Evolutionary conservation across 2,888 invertebrate genomes (phyloP).

Genomic region (Loripinus fragilis): DNA sequence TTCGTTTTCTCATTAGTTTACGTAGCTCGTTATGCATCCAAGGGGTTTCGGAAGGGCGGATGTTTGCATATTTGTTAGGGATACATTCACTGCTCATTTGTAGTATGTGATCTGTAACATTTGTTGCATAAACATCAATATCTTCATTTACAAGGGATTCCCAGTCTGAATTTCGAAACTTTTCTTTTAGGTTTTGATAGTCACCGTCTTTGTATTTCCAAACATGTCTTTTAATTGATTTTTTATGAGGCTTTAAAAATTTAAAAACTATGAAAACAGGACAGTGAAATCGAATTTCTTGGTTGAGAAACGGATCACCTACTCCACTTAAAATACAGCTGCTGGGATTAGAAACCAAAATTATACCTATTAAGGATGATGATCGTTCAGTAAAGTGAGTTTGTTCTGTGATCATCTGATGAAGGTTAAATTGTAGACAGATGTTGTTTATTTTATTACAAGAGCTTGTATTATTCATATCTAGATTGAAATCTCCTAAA

Average conservation of each 20-base stretch:
- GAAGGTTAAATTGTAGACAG: no score
- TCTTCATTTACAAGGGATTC: background rate
- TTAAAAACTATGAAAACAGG: no score
- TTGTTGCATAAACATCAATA: slow-evolving; percentile 11
- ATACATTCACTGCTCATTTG: slow-evolving; percentile 1
- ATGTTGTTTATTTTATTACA: no score
- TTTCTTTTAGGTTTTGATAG: background rate
- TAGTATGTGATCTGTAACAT: slow-evolving; percentile 8
- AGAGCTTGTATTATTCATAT: no score
- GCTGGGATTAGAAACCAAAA: no score
- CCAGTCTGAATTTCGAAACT: background rate
- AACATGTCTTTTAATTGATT: background rate
- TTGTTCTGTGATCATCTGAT: no score
- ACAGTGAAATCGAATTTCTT: no score
- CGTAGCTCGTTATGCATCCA: slow-evolving; percentile 10
- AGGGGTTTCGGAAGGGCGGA: background rate
- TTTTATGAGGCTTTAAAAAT: background rate
- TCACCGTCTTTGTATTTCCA: slow-evolving; percentile 22
- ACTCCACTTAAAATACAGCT: no score
- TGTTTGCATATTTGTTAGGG: slow-evolving; percentile 1
- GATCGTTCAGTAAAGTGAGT: no score
- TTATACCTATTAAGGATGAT: no score
- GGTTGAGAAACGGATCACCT: no score
- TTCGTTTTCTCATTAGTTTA: slow-evolving; percentile 17
- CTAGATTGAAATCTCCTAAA: no score